Evolutionary conservation across 2,113 vertebrate genomes (phyloP).

Genomic region (Gymnogyps californianus): DNA sequence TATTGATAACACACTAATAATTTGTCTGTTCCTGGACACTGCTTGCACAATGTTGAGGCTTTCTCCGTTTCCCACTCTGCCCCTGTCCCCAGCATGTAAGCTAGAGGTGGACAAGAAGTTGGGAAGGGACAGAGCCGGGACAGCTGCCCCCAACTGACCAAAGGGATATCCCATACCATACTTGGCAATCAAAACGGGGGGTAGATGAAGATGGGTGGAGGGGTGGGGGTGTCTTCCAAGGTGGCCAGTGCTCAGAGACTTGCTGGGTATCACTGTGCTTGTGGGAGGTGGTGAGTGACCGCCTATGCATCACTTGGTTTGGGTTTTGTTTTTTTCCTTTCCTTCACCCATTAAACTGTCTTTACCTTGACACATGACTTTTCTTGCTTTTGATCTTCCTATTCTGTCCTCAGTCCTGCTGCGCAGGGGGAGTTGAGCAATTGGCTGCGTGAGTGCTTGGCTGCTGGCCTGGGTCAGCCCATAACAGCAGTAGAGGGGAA

Average conservation of each 20-base stretch:
- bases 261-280: not conserved
- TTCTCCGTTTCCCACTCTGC: not conserved
- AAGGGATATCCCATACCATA: not conserved
- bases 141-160: not conserved
- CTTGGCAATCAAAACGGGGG: not conserved
- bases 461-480: not conserved
- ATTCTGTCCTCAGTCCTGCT: not conserved
- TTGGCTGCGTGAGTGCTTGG: not conserved
- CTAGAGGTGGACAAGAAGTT: not conserved
- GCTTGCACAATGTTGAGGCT: not conserved
- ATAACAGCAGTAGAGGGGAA: not conserved
- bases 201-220: not conserved
- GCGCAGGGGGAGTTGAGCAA: not conserved
- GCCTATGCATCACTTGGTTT: not conserved
- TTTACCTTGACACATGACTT: not conserved
- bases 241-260: not conserved
- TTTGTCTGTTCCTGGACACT: not conserved
- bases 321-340: not conserved
- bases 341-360: not conserved
- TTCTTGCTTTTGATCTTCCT: not conserved
- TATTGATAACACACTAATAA: not conserved
- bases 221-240: not conserved
- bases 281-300: not conserved
- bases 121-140: not conserved
- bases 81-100: rapidly evolving